Percentiles rank a stretch among this genome's conserved stretches.
Evolutionary conservation across 2,888 invertebrate genomes (phyloP).

Genomic region (Tachina grossa): DNA sequence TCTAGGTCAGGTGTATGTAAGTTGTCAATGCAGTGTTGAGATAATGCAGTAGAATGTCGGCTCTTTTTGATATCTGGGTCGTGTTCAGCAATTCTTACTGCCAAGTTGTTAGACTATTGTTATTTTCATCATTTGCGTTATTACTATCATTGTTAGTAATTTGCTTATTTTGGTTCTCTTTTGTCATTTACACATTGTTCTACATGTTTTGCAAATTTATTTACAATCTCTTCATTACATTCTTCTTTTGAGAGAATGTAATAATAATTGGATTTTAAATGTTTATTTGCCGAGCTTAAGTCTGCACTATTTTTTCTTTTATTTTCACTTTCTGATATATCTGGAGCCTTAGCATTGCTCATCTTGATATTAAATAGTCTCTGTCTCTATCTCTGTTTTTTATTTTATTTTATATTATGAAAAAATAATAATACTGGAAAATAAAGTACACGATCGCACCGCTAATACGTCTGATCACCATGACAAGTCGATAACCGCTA

Average conservation of each 20-base stretch:
- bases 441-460: not conserved
- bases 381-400: no score
- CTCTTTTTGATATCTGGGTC: no score
- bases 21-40: no score
- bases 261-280: not conserved
- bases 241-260: not conserved
- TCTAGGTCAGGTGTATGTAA: no score
- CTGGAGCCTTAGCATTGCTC: no score
- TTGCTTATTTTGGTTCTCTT: not conserved
- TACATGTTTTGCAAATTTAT: not conserved
- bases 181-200: not conserved
- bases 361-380: no score
- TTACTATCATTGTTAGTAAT: not conserved
- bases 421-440: not conserved
- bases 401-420: no score
- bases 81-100: no score
- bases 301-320: no score
- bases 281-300: no score
- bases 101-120: not conserved
- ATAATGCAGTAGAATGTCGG: no score
- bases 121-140: constrained; percentile 4
- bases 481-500: not conserved
- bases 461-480: constrained; percentile 1
- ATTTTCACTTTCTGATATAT: no score
- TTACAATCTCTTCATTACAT: constrained; percentile 2